Conservation (phyloP, 2,888 invertebrate genomes). For the Polydrusus pterygomalis region DNA sequence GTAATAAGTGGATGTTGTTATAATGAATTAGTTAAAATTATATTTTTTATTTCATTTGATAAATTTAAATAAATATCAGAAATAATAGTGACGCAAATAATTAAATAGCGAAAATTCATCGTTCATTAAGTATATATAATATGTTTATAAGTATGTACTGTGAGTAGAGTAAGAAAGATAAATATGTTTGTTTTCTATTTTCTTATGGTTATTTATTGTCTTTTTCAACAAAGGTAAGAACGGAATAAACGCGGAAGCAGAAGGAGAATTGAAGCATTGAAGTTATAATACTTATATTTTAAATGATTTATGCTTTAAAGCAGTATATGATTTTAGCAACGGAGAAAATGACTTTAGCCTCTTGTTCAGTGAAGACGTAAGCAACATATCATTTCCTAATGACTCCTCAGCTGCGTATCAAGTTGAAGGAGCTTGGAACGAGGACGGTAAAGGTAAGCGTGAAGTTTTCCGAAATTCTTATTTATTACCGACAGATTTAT, state of each 20-base stretch:
- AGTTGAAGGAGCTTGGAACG: conserved; percentile 63
- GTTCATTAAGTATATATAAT: not conserved
- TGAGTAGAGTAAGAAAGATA: no score
- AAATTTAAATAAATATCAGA: no score
- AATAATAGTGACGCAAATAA: no score
- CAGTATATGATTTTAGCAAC: conserved; percentile 7
- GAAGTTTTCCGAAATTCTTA: no score
- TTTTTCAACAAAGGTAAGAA: not conserved
- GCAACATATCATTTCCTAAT: conserved; percentile 65
- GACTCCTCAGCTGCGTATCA: conserved; percentile 61
- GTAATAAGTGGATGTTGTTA: not conserved
- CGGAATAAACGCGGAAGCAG: no score
- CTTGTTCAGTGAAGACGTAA: conserved; percentile 27
- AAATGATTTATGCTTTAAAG: no score
- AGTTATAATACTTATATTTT: no score
- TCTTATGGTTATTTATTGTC: not conserved
- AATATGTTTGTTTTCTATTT: not conserved
- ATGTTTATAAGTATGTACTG: no score
- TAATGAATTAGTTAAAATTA: not conserved
- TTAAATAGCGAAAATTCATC: no score
- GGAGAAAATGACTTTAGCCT: not conserved
- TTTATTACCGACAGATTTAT: no score
- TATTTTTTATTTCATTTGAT: no score
- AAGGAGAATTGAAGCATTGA: no score
- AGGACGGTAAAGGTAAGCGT: conserved; percentile 61